phyloP scores from a whole-genome alignment of 2,888 invertebrate genomes.

The Digitonthophagus gazella region DNA sequence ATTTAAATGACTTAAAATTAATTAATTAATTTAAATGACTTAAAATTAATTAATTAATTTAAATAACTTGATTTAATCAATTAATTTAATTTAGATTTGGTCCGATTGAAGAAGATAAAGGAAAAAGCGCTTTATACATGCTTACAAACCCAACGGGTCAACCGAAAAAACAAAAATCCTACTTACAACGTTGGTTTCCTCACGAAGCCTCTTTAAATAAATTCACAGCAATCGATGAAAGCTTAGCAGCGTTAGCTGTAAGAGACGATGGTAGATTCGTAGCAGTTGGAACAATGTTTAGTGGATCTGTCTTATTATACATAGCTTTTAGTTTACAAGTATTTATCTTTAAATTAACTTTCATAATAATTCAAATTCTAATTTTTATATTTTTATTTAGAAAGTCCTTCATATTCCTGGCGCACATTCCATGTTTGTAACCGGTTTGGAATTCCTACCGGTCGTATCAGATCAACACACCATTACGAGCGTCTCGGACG shows the following conservation, averaged over 20 bases:
- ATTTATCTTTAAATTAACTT: constrained; percentile 26
- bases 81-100: constrained; percentile 60
- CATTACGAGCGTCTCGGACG: constrained; percentile 73
- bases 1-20: not conserved
- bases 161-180: constrained; percentile 70
- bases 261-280: constrained; percentile 90
- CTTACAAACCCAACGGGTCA: constrained; percentile 77
- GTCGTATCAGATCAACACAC: constrained; percentile 67
- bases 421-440: constrained; percentile 96
- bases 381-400: constrained; percentile 52
- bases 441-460: constrained; percentile 91
- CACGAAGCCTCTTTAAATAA: constrained; percentile 59
- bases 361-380: not conserved
- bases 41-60: constrained; percentile 4
- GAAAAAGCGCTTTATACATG: constrained; percentile 68
- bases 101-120: constrained; percentile 65
- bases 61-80: too few relatives aligned
- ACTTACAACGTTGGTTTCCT: constrained; percentile 77
- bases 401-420: constrained; percentile 76
- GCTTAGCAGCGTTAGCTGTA: constrained; percentile 80
- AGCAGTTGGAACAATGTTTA: constrained; percentile 91
- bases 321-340: constrained; percentile 90
- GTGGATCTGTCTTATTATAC: constrained; percentile 87
- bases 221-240: constrained; percentile 65
- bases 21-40: not conserved